Percentiles rank a stretch among this genome's conserved stretches.
These are phyloP conservation scores for Gymnothorax reevesii DNA, from an alignment of 2,797 vertebrate genomes.

Conservation along the genomic window DNA sequence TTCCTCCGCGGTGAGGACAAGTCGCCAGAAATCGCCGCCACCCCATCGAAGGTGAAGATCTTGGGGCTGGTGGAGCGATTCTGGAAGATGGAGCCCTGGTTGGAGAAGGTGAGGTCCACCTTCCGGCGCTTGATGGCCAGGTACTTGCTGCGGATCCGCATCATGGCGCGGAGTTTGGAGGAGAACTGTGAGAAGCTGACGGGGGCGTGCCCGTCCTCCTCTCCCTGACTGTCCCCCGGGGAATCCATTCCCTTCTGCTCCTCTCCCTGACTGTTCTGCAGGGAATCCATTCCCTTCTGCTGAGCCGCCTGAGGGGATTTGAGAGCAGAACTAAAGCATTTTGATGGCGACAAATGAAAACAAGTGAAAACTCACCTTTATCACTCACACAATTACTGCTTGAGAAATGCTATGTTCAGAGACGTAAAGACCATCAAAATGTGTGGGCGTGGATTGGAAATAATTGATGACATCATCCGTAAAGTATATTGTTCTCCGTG, in stretches of 20 bases:
- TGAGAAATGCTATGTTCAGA: too few relatives aligned
- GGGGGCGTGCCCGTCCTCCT: slow-evolving; percentile 29
- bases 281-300: slow-evolving; percentile 25
- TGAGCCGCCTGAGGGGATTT: slow-evolving; percentile 44
- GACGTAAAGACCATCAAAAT: too few relatives aligned
- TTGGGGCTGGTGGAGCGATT: slow-evolving; percentile 68
- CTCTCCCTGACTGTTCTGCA: slow-evolving; percentile 35
- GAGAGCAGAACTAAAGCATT: too few relatives aligned
- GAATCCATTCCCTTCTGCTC: slow-evolving; percentile 34
- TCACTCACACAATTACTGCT: too few relatives aligned
- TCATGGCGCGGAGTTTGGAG: slow-evolving; percentile 76
- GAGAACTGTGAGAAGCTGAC: slow-evolving; percentile 69
- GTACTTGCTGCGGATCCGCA: slow-evolving; percentile 85
- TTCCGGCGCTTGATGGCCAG: slow-evolving; percentile 77
- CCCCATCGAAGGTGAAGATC: slow-evolving; percentile 87
- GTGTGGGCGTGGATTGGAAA: too few relatives aligned
- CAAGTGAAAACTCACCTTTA: too few relatives aligned
- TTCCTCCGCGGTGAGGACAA: slow-evolving; percentile 60
- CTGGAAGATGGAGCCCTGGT: not conserved
- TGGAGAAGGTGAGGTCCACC: slow-evolving; percentile 55
- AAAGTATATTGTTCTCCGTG: too few relatives aligned
- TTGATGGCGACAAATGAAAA: too few relatives aligned
- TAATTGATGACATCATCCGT: too few relatives aligned
- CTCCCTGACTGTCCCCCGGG: slow-evolving; percentile 41
- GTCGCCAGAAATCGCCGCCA: not conserved